Conservation (phyloP, 2,113 vertebrate species). For the Polyodon spathula region DNA sequence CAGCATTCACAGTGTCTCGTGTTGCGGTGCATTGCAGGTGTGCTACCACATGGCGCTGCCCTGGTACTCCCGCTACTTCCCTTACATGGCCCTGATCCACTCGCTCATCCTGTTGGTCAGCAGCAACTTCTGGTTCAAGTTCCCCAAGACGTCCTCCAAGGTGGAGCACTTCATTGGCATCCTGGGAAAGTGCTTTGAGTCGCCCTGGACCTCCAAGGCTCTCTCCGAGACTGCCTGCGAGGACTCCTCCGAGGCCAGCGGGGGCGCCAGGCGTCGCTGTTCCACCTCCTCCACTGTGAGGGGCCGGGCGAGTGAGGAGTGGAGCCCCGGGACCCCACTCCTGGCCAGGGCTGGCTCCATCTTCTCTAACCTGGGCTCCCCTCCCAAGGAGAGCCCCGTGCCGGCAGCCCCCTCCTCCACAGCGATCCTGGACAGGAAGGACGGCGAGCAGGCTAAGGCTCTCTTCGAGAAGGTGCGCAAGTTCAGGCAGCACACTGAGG, state of each 20-base stretch:
- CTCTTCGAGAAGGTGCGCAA: constrained; percentile 67
- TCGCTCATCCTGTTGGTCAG: constrained; percentile 57
- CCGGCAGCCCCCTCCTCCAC: constrained; percentile 24
- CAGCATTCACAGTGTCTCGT: too few species aligned
- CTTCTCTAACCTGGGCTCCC: background rate
- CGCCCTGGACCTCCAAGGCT: constrained; percentile 67
- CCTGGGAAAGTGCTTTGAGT: constrained; percentile 67
- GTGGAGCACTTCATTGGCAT: constrained; percentile 67
- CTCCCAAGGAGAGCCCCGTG: constrained; percentile 15
- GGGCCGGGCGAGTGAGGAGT: constrained; percentile 37
- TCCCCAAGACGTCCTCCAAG: constrained; percentile 64
- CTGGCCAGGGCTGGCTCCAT: constrained; percentile 25
- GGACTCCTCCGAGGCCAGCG: constrained; percentile 25
- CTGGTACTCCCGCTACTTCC: constrained; percentile 62
- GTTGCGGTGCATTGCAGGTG: too few species aligned
- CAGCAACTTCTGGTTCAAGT: constrained; percentile 71
- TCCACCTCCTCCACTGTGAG: background rate
- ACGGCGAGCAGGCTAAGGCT: constrained; percentile 61
- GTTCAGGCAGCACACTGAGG: constrained; percentile 61
- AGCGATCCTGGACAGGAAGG: constrained; percentile 56
- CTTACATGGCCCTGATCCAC: constrained; percentile 61
- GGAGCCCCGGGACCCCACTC: constrained; percentile 42
- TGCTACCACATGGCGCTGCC: constrained; percentile 67
- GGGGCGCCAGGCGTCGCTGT: background rate
- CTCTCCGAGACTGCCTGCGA: constrained; percentile 55